A percentile compares a stretch with the other conserved stretches of the same genome.
These are phyloP conservation scores for Pocillopora damicornis DNA, from an alignment of 64 coral and sea anemone species.

Conservation along the genomic window DNA sequence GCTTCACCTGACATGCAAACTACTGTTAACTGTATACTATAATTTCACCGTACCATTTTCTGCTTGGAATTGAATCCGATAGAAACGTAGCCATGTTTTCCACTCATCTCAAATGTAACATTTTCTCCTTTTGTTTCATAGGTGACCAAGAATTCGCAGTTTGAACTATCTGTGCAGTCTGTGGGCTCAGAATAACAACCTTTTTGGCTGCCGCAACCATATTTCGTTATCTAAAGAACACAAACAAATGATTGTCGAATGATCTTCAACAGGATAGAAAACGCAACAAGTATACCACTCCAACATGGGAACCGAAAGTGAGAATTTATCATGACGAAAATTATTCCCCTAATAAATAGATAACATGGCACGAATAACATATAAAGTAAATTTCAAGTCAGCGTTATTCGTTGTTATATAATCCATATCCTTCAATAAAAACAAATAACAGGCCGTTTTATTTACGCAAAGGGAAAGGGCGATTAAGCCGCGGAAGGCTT, in stretches of 20 bases:
- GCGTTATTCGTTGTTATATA: too few relatives aligned
- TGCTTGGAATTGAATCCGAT: conserved; percentile 52
- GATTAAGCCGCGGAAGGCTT: too few relatives aligned
- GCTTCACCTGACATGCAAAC: too few relatives aligned
- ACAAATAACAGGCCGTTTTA: too few relatives aligned
- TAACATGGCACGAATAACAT: too few relatives aligned
- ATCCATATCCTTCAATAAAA: too few relatives aligned
- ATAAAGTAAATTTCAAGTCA: too few relatives aligned
- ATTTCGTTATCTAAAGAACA: conserved; percentile 40
- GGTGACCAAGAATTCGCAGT: conserved; percentile 48
- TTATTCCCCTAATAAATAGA: too few relatives aligned
- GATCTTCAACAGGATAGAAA: not conserved
- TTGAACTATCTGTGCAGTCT: conserved; percentile 40
- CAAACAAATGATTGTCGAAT: not conserved
- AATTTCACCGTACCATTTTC: conserved; percentile 33
- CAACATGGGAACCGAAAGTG: too few relatives aligned
- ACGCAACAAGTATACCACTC: too few relatives aligned
- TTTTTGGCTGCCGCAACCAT: conserved; percentile 32
- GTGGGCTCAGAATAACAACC: conserved; percentile 56
- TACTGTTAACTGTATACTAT: not conserved
- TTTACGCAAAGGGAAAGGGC: too few relatives aligned
- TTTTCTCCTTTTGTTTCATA: conserved; percentile 37
- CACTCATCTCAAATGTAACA: conserved; percentile 64
- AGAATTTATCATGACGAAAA: too few relatives aligned
- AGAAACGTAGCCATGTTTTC: conserved; percentile 25